These are phyloP conservation scores for Prionailurus bengalensis DNA, from an alignment of 2,113 vertebrate species.

Conservation along the genomic window DNA sequence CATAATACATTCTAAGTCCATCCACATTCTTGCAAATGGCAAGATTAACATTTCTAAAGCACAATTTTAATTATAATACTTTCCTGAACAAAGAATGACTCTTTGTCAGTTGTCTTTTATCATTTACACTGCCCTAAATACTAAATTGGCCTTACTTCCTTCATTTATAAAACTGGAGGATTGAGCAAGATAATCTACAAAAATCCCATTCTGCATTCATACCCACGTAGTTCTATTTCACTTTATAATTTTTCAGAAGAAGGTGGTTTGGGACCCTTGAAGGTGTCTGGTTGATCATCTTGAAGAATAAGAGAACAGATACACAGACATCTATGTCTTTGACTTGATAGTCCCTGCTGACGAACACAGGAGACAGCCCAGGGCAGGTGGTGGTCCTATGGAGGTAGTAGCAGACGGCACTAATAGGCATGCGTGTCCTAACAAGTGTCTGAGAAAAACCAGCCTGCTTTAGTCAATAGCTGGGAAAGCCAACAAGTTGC, in stretches of 20 bases:
- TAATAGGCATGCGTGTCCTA: neutral
- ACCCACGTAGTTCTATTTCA: neutral
- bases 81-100: neutral
- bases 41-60: conserved; percentile 9
- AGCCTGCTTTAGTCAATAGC: neutral
- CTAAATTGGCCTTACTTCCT: neutral
- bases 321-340: neutral
- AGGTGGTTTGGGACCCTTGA: neutral
- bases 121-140: neutral
- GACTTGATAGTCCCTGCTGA: neutral
- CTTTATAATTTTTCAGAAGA: neutral
- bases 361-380: neutral
- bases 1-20: neutral
- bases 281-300: neutral
- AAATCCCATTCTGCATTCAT: neutral
- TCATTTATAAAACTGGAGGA: neutral
- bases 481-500: neutral
- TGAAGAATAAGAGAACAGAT: neutral
- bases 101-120: neutral
- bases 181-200: neutral
- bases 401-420: neutral
- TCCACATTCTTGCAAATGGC: neutral
- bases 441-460: neutral
- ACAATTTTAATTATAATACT: neutral
- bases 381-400: neutral